phyloP scores from a whole-genome alignment of 2,113 vertebrate species.

The Tamias sibiricus region DNA sequence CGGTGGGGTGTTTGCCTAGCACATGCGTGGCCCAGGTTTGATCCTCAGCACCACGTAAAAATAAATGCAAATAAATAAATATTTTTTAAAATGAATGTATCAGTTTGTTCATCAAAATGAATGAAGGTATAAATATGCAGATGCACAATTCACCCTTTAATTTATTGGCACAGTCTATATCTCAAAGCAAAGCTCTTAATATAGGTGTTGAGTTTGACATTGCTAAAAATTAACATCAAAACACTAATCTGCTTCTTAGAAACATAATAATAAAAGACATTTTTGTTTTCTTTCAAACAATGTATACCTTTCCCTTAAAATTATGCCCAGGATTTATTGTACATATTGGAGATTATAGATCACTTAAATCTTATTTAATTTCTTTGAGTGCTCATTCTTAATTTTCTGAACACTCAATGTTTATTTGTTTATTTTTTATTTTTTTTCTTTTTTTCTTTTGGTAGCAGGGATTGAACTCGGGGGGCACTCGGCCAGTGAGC shows the following conservation, averaged over 20 bases:
- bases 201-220: conserved; percentile 36
- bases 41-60: too few species aligned
- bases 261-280: conserved; percentile 38
- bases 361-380: conserved; percentile 46
- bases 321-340: conserved; percentile 49
- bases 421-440: conserved; percentile 23
- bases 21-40: too few species aligned
- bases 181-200: conserved; percentile 28
- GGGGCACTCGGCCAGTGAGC: too few species aligned
- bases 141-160: background rate
- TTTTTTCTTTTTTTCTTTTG: too few species aligned
- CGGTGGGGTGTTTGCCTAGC: too few species aligned
- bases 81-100: too few species aligned
- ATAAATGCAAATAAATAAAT: too few species aligned
- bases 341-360: conserved; percentile 37
- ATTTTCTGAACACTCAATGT: background rate
- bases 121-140: background rate
- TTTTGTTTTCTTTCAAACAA: conserved; percentile 57
- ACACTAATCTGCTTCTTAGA: conserved; percentile 13
- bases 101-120: conserved; percentile 15
- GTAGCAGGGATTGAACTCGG: too few species aligned
- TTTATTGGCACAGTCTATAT: conserved; percentile 5
- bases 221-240: conserved; percentile 47
- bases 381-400: background rate
- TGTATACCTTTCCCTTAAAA: conserved; percentile 32